Evolutionary conservation across 2,888 invertebrate genomes (phyloP).

Genomic region (Trimorus sp.): DNA sequence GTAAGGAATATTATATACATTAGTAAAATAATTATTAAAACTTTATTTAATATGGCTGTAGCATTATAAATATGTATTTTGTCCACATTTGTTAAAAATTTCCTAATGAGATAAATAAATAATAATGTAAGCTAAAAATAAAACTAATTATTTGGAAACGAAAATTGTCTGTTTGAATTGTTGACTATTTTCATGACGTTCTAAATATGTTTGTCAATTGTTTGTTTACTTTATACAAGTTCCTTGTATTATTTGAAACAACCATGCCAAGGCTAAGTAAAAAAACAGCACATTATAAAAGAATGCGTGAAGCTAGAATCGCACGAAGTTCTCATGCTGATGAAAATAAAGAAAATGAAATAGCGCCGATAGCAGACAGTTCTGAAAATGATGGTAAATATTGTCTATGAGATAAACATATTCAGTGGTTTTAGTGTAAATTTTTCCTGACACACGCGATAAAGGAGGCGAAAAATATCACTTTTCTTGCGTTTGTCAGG

Average conservation of each 20-base stretch:
- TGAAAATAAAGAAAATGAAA: slow-evolving; percentile 10
- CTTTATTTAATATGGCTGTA: slow-evolving; percentile 3
- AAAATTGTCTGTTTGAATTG: not conserved
- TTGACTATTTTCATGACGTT: not conserved
- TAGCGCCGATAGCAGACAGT: slow-evolving; percentile 7
- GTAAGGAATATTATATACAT: not conserved
- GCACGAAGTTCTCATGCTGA: slow-evolving; percentile 6
- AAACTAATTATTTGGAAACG: not conserved
- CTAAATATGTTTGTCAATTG: slow-evolving; percentile 9
- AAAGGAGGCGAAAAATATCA: slow-evolving; percentile 4
- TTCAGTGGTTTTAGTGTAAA: slow-evolving; percentile 4
- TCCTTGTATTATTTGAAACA: slow-evolving; percentile 5
- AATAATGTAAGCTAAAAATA: not conserved
- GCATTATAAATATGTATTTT: slow-evolving; percentile 1
- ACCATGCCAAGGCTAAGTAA: slow-evolving; percentile 9
- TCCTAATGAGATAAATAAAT: not conserved
- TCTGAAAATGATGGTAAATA: slow-evolving; percentile 8
- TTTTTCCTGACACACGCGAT: not conserved
- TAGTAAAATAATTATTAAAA: slow-evolving; percentile 12
- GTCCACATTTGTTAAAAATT: not conserved
- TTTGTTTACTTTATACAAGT: slow-evolving; percentile 4
- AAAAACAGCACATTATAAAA: slow-evolving; percentile 7
- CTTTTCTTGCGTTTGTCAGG: not conserved
- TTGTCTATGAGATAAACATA: slow-evolving; percentile 4
- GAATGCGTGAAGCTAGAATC: slow-evolving; percentile 4